Base-by-base conservation (phyloP, 1,140 invertebrate species). In the Trissolcus basalis region DNA sequence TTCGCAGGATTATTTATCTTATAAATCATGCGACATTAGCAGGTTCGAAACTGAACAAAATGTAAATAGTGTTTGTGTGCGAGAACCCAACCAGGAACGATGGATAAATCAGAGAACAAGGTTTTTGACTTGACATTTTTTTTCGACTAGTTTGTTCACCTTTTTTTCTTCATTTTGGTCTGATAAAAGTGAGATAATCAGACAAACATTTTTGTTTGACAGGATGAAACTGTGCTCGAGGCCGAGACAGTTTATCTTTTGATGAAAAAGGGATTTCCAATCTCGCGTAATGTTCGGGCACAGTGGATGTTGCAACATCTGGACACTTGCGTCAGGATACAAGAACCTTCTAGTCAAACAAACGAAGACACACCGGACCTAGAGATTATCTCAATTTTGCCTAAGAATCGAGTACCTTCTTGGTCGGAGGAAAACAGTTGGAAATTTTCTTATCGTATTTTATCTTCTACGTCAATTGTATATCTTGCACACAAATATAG, bases 271-370 rank as follows among this genome's bases (percentile, higher is more conserved):
- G 91, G 92, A 55, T 93, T 93, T 78, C 90, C 93, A 16, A 92
- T 95, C 68, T 95, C 94, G 14, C 89, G 94, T 73, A 94, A 94
- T 86, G 90, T 93, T 16, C 86, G 94, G 77, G 91, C 93, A 44
- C 91, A 93, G 78, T 96, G 94, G 94, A 93, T 93, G 80, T 88
- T 95, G 15, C 90, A 91, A 65, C 90, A 93, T 83, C 84, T 96
- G 16, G 92, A 94, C 80, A 90, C 89, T 55, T 82, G 89, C n/a
- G 87, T 95, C 36, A 82, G 81, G 68, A 84, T 92, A 12, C 87
- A 89, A 54, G 78, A 82, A 58, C 80, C 85, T 27, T 67, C 67
- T 13, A 77, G 67, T 47, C 81, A 89, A 65, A 12, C n/a, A 44
- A 82, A 76, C 47, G 84, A 89, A 50, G 86, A 88, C 44, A 75